Percentiles rank a stretch among this genome's conserved stretches.
Conservation (phyloP, 2,113 vertebrate species). For the Pyxicephalus adspersus region DNA sequence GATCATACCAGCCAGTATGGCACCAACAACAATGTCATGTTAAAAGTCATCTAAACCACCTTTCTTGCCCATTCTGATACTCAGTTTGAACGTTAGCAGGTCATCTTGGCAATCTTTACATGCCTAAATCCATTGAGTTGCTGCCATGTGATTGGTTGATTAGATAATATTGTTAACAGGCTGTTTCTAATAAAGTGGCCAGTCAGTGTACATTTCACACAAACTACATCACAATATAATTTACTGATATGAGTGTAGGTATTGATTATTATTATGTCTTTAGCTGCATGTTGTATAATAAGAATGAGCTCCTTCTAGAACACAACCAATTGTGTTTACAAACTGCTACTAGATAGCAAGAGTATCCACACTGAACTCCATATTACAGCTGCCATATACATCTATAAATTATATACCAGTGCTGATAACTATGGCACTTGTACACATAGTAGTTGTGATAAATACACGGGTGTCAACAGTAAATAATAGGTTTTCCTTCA, state of each 20-base stretch:
- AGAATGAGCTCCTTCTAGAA: not conserved
- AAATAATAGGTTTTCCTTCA: not conserved
- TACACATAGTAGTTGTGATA: not conserved
- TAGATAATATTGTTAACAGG: too few relatives aligned
- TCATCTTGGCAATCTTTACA: too few relatives aligned
- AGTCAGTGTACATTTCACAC: too few relatives aligned
- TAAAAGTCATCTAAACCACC: too few relatives aligned
- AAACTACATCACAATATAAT: too few relatives aligned
- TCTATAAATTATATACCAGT: not conserved
- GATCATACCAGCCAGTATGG: too few relatives aligned
- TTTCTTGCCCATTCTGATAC: too few relatives aligned
- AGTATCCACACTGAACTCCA: not conserved
- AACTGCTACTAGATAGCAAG: not conserved
- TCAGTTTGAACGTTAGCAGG: too few relatives aligned
- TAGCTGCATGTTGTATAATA: not conserved
- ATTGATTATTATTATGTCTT: not conserved
- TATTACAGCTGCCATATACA: not conserved
- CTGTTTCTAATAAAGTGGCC: too few relatives aligned
- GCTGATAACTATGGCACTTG: not conserved
- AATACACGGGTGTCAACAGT: not conserved
- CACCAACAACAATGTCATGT: too few relatives aligned
- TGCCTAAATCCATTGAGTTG: too few relatives aligned
- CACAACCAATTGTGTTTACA: not conserved
- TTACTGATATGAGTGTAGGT: not conserved
- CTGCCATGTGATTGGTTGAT: too few relatives aligned